Conservation (phyloP, 2,113 vertebrate species). For the Poecilia latipinna region DNA sequence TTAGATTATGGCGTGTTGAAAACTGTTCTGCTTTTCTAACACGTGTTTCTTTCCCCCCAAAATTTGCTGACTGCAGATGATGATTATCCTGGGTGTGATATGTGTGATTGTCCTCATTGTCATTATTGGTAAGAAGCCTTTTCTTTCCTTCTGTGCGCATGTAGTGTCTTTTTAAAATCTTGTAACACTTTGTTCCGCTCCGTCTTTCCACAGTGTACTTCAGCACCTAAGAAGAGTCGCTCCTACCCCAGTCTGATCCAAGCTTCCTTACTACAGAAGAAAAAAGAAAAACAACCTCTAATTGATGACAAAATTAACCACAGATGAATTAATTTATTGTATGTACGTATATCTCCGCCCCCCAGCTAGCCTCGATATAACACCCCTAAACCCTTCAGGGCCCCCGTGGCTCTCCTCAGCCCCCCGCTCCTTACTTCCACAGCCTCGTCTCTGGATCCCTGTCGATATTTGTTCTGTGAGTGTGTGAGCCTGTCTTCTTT, state of each 20-base stretch:
- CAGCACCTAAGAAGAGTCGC: slow-evolving; percentile 81
- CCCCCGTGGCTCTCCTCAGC: slow-evolving; percentile 61
- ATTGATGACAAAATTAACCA: slow-evolving; percentile 69
- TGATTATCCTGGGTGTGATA: slow-evolving; percentile 92
- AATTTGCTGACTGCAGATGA: slow-evolving; percentile 85
- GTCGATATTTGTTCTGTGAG: slow-evolving; percentile 81
- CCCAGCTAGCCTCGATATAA: slow-evolving; percentile 72
- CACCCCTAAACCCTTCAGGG: slow-evolving; percentile 70
- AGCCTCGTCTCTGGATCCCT: slow-evolving; percentile 74
- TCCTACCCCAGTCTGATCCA: slow-evolving; percentile 79
- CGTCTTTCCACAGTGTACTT: slow-evolving; percentile 80
- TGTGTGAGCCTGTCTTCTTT: slow-evolving; percentile 78
- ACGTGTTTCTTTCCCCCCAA: slow-evolving; percentile 19
- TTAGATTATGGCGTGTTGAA: no score
- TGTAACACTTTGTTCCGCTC: neutral
- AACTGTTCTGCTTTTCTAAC: slow-evolving; percentile 11
- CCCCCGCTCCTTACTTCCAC: slow-evolving; percentile 44
- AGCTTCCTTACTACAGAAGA: slow-evolving; percentile 71
- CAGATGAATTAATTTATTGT: slow-evolving; percentile 67
- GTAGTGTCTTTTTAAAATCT: neutral
- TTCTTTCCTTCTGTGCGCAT: neutral
- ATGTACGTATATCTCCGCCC: slow-evolving; percentile 49
- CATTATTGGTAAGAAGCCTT: slow-evolving; percentile 88
- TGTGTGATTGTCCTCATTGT: slow-evolving; percentile 91
- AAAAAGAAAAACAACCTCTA: slow-evolving; percentile 37